These are phyloP conservation scores for Nyctibius grandis DNA, from an alignment of 2,797 vertebrate species.

Conservation along the genomic window DNA sequence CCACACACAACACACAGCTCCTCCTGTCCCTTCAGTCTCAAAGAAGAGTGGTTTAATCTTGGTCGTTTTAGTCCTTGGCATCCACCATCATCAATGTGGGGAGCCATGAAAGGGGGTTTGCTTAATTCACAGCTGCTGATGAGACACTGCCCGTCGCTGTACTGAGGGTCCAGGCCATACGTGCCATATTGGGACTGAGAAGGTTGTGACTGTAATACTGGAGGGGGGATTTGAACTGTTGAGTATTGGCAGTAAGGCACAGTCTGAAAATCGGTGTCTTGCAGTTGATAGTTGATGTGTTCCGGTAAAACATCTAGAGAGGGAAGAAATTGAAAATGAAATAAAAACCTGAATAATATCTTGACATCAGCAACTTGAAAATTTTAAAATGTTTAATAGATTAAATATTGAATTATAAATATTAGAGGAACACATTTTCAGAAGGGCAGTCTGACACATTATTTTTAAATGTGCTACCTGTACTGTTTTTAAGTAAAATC, in stretches of 20 bases:
- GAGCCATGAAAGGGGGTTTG: constrained; percentile 48
- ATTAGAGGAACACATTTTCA: neutral
- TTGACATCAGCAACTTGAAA: neutral
- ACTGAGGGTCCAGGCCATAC: constrained; percentile 78
- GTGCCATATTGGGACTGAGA: constrained; percentile 77
- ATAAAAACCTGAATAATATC: neutral
- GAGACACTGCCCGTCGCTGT: constrained; percentile 56
- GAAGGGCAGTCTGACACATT: neutral
- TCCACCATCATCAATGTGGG: constrained; percentile 35
- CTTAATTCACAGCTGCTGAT: constrained; percentile 75
- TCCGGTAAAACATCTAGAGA: constrained; percentile 86
- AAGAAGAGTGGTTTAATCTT: constrained; percentile 73
- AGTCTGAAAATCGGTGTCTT: constrained; percentile 85
- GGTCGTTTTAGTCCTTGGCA: constrained; percentile 78
- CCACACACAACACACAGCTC: constrained; percentile 94
- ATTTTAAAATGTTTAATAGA: neutral
- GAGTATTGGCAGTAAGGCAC: constrained; percentile 84
- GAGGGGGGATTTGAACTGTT: constrained; percentile 75
- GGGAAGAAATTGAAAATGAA: neutral
- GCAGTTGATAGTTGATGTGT: constrained; percentile 84
- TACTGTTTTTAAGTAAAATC: neutral
- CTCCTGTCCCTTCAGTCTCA: constrained; percentile 82
- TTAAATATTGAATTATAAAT: neutral
- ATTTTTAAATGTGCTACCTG: neutral
- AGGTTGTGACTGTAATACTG: constrained; percentile 73